Conservation (phyloP, 2,797 vertebrate species). For the Rhinella marina region DNA sequence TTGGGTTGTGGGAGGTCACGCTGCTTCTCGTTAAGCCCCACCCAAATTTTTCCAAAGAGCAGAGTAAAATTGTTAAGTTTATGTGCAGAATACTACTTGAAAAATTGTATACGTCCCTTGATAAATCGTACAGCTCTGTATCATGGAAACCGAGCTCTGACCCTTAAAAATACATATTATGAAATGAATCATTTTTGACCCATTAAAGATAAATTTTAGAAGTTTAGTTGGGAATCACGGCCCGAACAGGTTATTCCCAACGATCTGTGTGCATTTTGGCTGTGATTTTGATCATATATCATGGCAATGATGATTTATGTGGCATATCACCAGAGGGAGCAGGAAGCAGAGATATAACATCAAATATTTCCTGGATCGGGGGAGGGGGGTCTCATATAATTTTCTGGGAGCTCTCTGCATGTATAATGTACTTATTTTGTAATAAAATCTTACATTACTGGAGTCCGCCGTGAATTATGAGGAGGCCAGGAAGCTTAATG, state of each 20-base stretch:
- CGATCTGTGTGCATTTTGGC: not conserved
- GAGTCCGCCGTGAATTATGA: not conserved
- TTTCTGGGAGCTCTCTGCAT: not conserved
- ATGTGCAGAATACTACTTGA: no score
- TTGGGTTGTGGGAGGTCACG: no score
- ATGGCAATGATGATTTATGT: not conserved
- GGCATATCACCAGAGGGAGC: not conserved
- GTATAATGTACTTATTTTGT: slow-evolving; percentile 42
- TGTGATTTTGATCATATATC: not conserved
- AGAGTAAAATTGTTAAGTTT: no score
- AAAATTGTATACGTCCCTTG: no score
- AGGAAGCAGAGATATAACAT: not conserved
- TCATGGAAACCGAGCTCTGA: no score
- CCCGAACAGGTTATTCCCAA: not conserved
- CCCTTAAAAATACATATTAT: no score
- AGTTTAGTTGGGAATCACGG: not conserved
- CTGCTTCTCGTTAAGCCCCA: no score
- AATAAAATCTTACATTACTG: slow-evolving; percentile 45
- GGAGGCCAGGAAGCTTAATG: not conserved
- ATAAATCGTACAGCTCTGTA: no score
- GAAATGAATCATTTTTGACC: no score
- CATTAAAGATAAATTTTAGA: not conserved
- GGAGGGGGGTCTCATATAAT: not conserved
- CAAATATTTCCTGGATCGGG: not conserved
- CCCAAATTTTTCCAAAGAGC: no score